Evolutionary conservation across 2,797 vertebrate species (phyloP), one percentile per base, ranked within the genome.

Genomic region (Tachyglossus aculeatus): DNA sequence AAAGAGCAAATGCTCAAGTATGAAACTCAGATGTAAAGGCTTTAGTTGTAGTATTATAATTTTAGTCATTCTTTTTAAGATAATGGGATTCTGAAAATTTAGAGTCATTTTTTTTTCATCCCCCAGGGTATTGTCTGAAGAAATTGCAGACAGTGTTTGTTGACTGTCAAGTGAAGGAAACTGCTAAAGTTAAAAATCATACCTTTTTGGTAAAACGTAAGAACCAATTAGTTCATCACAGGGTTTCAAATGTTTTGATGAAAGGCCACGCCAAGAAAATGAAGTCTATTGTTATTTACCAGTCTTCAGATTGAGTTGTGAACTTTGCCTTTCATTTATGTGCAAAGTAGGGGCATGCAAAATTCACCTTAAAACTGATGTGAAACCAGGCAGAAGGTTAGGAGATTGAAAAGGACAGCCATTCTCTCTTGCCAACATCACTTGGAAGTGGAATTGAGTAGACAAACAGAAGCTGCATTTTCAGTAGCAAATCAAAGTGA

Each of bases 251-350:
- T 38, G 7, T 72, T 4, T 15, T 5, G 25, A 27, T 44, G 41
- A 72, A 69, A 66, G 41, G 19, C 7, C 38, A 41, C 38, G 6
- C 24, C 25, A 57, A 21, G 19, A 6, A 11, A 10, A 71, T 37
- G 7, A 57, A 59, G 22, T 60, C 29, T 63, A 19, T 39, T 59
- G 53, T 48, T 61, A 55, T 70, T 64, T 24, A 38, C 34, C 62
- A 32, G 43, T 11, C 45, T 63, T 25, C 13, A 25, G 21, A 32
- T 8, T 25, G 21, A 45, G 14, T 25, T 39, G 33, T 71, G 40
- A 67, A 41, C 14, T 38, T 67, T 57, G 44, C 4, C 18, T 74
- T 74, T 72, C 53, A 71, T 78, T 80, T 72, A 64, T 58, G 50
- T 74, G 50, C 41, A 74, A 77, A 77, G 27, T 38, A 74, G 39